These are phyloP conservation scores for Mya arenaria DNA, from an alignment of 1,140 invertebrate species.

Conservation along the genomic window DNA sequence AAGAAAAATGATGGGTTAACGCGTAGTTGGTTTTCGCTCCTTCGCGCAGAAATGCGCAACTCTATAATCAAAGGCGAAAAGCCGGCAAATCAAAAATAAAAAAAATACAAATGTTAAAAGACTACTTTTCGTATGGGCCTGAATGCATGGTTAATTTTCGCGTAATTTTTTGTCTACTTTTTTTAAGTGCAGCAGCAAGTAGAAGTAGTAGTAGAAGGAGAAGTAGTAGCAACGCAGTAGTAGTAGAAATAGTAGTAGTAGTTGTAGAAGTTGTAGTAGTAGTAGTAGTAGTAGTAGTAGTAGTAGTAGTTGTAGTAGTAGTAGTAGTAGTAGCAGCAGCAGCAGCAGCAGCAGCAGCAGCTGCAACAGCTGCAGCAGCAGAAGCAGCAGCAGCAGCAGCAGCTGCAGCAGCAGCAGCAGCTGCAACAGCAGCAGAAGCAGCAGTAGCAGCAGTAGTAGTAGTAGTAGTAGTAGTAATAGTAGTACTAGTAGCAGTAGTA, in stretches of 20 bases:
- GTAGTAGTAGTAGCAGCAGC: background rate
- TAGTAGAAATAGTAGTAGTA: background rate
- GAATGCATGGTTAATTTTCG: too few relatives aligned
- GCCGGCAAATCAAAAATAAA: too few relatives aligned
- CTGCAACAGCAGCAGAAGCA: background rate
- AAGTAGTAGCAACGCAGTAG: background rate
- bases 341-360: background rate
- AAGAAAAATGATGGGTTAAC: too few relatives aligned
- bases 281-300: slow-evolving; percentile 3
- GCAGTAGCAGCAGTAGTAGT: background rate
- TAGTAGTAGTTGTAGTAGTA: too few relatives aligned
- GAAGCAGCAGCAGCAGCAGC: background rate
- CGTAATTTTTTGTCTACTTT: too few relatives aligned
- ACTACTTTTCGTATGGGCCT: too few relatives aligned
- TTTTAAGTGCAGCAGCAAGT: background rate
- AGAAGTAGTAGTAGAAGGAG: background rate
- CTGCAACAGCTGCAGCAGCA: background rate
- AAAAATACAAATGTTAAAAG: too few relatives aligned
- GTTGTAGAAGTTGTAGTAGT: background rate
- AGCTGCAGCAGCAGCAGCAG: background rate
- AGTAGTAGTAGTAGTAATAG: background rate
- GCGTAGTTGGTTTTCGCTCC: too few relatives aligned
- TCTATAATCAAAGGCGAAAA: too few relatives aligned
- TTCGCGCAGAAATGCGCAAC: too few relatives aligned
- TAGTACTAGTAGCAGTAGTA: background rate